Evolutionary conservation across 2,888 invertebrate species (phyloP).

Genomic region (Conops quadrifasciatus): DNA sequence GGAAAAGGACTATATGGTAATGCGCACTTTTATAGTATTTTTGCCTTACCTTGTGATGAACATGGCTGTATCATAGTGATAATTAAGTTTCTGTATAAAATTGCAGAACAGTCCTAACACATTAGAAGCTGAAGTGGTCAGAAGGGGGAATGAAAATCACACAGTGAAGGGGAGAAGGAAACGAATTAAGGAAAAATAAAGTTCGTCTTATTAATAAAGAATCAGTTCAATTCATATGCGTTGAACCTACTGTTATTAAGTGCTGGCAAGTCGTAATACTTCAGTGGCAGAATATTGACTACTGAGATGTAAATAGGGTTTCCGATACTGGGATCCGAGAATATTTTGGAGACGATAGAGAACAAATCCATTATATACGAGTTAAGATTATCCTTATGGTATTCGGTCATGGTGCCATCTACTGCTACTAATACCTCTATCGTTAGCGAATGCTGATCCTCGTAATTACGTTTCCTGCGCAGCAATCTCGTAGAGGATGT

Average conservation of each 20-base stretch:
- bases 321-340: constrained; percentile 84
- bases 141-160: too few species aligned
- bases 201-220: not conserved
- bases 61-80: constrained; percentile 79
- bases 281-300: constrained; percentile 73
- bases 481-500: constrained; percentile 45
- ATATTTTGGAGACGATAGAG: constrained; percentile 82
- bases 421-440: constrained; percentile 84
- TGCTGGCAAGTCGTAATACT: constrained; percentile 62
- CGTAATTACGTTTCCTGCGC: constrained; percentile 58
- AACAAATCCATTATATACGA: constrained; percentile 84
- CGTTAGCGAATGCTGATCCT: constrained; percentile 70
- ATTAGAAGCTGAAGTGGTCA: constrained; percentile 69
- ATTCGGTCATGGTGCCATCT: constrained; percentile 79
- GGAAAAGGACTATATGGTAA: constrained; percentile 48
- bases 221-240: not conserved
- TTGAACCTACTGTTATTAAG: constrained; percentile 40
- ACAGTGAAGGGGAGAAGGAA: not conserved
- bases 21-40: too few species aligned
- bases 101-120: constrained; percentile 80
- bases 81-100: constrained; percentile 71
- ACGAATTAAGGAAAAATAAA: not conserved
- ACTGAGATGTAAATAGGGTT: constrained; percentile 84
- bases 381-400: constrained; percentile 74
- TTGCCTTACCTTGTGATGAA: constrained; percentile 75